Evolutionary conservation across 2,797 vertebrate species (phyloP).

Genomic region (Rhinichthys osculus): DNA sequence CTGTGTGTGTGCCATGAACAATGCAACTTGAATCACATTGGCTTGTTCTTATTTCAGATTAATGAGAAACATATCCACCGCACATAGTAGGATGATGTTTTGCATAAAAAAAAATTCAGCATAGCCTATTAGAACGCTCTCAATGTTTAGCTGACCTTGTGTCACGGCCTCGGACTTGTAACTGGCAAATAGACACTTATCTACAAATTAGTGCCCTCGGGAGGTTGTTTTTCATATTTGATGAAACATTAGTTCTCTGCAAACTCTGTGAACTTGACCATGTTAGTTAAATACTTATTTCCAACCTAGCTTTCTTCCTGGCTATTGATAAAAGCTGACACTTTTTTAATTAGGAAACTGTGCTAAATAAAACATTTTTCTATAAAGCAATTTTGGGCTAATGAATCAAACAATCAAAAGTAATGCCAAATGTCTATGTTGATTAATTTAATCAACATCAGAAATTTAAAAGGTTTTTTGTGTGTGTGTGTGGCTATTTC

Average conservation of each 20-base stretch:
- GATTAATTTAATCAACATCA: background rate
- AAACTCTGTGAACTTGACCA: background rate
- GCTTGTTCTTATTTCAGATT: conserved; percentile 16
- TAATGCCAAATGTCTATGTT: conserved; percentile 1
- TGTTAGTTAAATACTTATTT: conserved; percentile 28
- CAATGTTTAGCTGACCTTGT: background rate
- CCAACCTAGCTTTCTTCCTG: background rate
- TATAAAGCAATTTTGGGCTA: conserved; percentile 2
- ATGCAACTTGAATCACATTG: background rate
- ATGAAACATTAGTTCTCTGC: background rate
- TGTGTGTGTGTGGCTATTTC: background rate
- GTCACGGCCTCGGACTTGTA: background rate
- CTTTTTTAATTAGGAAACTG: conserved; percentile 4
- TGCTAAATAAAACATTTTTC: background rate
- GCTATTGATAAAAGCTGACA: conserved; percentile 10
- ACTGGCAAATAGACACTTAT: background rate
- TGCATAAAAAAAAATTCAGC: conserved; percentile 11
- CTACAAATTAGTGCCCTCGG: background rate
- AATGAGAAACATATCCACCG: background rate
- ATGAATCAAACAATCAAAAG: conserved; percentile 4
- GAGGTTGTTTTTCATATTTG: background rate
- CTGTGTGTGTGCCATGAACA: background rate
- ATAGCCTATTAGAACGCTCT: background rate
- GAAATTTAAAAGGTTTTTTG: background rate
- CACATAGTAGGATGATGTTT: background rate